Evolutionary conservation across 2,113 vertebrate genomes (phyloP).

Genomic region (Catharus bicknelli): DNA sequence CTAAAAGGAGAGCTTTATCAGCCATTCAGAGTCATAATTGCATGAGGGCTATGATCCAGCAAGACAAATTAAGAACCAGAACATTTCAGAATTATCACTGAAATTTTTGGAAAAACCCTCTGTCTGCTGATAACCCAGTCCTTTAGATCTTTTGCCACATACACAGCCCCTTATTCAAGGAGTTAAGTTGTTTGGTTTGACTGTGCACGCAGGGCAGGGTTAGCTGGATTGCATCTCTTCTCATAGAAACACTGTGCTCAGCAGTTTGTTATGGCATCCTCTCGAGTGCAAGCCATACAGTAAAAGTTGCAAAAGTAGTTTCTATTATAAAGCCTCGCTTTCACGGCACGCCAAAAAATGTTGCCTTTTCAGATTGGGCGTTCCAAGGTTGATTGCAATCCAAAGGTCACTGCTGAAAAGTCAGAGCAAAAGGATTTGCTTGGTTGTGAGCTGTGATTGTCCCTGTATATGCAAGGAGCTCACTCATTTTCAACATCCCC

Average conservation of each 20-base stretch:
- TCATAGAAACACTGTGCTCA: neutral
- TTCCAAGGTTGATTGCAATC: slow-evolving; percentile 23
- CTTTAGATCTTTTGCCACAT: neutral
- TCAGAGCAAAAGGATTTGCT: neutral
- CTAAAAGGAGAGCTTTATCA: neutral
- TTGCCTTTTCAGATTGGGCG: slow-evolving; percentile 4
- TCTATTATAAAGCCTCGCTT: neutral
- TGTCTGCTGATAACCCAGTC: neutral
- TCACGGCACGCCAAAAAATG: neutral
- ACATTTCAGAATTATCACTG: neutral
- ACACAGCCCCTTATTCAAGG: neutral
- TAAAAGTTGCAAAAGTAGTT: slow-evolving; percentile 33
- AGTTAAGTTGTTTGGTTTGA: neutral
- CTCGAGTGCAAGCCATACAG: neutral
- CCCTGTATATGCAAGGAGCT: neutral
- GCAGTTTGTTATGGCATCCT: neutral
- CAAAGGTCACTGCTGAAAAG: slow-evolving; percentile 19
- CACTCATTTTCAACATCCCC: neutral
- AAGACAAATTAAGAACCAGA: neutral
- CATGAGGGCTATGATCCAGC: neutral
- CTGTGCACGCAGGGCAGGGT: neutral
- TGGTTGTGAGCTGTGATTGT: neutral
- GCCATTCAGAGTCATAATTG: neutral
- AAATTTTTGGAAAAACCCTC: neutral
- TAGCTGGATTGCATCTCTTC: neutral